Conservation (phyloP, 2,797 vertebrate species). For the Brachymystax lenok region DNA sequence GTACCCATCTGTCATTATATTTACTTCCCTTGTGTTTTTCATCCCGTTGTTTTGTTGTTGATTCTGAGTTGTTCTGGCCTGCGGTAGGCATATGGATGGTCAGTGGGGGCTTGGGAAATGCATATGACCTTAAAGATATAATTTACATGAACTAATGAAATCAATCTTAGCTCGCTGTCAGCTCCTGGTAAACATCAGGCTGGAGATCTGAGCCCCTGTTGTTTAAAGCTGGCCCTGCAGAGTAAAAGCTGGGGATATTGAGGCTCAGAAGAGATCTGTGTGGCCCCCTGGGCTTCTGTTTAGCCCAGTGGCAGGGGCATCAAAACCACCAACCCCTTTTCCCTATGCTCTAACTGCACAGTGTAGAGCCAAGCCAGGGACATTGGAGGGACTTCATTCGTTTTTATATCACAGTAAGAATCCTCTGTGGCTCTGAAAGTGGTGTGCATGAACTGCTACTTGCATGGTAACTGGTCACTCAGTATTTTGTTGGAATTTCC, state of each 20-base stretch:
- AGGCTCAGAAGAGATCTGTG: not conserved
- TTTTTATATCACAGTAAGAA: not conserved
- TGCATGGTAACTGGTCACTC: not conserved
- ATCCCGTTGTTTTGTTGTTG: conserved; percentile 10
- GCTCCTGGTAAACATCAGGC: conserved; percentile 32
- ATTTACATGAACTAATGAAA: conserved; percentile 45
- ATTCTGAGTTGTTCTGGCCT: conserved; percentile 14
- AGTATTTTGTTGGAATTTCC: too few relatives aligned
- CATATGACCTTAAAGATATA: conserved; percentile 28
- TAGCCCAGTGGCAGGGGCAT: not conserved
- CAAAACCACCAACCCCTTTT: not conserved
- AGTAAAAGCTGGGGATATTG: conserved; percentile 1
- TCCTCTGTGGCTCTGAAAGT: not conserved
- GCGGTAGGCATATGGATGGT: conserved; percentile 12
- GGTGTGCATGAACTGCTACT: not conserved
- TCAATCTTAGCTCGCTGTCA: conserved; percentile 32
- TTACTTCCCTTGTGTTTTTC: conserved; percentile 16
- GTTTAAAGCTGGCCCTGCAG: conserved; percentile 22
- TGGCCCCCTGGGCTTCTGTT: conserved; percentile 2
- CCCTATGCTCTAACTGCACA: not conserved
- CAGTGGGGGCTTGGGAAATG: conserved; percentile 9
- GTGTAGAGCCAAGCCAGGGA: not conserved
- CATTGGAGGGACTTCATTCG: not conserved
- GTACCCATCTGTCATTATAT: conserved; percentile 17
- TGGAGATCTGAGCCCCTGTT: conserved; percentile 12